Percentiles rank a stretch among this genome's conserved stretches.
phyloP scores from a whole-genome alignment of 2,888 invertebrate genomes.

The Halictus ligatus region DNA sequence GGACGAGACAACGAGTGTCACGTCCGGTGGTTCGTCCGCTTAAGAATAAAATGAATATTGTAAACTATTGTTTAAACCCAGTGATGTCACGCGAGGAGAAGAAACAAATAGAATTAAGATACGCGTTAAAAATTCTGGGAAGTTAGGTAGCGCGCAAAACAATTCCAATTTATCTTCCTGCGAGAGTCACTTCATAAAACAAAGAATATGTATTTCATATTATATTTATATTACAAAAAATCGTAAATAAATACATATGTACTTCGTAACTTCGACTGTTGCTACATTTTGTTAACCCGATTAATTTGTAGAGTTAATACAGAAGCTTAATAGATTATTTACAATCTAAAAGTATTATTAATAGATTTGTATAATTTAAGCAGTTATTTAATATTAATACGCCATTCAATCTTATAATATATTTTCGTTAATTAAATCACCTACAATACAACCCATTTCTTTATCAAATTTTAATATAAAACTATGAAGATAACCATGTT shows the following conservation, averaged over 20 bases:
- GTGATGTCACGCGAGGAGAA: too few relatives aligned
- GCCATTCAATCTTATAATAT: slow-evolving; percentile 48
- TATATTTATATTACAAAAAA: background rate
- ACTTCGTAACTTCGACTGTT: background rate
- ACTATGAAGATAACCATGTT: slow-evolving; percentile 89
- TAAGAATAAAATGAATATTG: too few relatives aligned
- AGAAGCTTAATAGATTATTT: too few relatives aligned
- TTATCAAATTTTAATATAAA: slow-evolving; percentile 90
- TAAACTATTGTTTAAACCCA: too few relatives aligned
- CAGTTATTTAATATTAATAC: background rate
- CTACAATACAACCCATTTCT: slow-evolving; percentile 85
- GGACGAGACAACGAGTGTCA: too few relatives aligned
- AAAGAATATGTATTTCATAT: background rate
- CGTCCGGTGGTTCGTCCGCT: too few relatives aligned
- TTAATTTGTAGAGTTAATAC: background rate
- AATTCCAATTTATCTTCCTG: too few relatives aligned
- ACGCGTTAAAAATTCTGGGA: too few relatives aligned
- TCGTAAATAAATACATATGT: background rate
- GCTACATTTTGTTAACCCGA: background rate
- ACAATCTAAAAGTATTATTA: too few relatives aligned
- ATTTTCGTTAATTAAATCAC: slow-evolving; percentile 75
- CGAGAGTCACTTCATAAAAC: background rate
- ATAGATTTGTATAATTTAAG: too few relatives aligned
- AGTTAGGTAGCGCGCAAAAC: too few relatives aligned
- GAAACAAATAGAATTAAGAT: too few relatives aligned